phyloP scores from a whole-genome alignment of 1,140 invertebrate genomes.

The Phortica variegata region DNA sequence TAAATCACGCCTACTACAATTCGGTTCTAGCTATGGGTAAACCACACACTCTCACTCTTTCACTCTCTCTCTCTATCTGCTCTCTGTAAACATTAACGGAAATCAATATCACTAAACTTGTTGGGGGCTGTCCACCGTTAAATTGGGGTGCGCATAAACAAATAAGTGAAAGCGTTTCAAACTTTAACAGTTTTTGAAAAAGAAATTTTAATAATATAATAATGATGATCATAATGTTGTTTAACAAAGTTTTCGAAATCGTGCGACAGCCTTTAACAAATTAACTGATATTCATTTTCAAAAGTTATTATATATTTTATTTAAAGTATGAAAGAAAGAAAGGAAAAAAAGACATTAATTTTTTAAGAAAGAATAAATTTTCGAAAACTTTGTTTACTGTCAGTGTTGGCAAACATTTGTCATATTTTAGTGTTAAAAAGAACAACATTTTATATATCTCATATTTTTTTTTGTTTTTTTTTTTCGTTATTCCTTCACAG shows the following conservation, averaged over 20 bases:
- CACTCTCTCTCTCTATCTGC: too few relatives aligned
- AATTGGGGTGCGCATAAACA: constrained; percentile 1
- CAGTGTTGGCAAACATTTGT: background rate
- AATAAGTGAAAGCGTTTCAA: background rate
- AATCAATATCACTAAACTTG: constrained; percentile 57
- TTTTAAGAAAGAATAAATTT: constrained; percentile 29
- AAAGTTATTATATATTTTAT: too few relatives aligned
- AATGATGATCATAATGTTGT: background rate
- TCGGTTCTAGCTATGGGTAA: constrained; percentile 84
- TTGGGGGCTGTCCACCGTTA: constrained; percentile 64
- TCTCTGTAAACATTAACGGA: constrained; percentile 15
- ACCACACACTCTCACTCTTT: too few relatives aligned
- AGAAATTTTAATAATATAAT: background rate
- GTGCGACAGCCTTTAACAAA: constrained; percentile 61
- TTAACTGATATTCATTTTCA: constrained; percentile 36
- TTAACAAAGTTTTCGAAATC: constrained; percentile 70
- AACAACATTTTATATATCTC: too few relatives aligned
- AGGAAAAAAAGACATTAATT: constrained; percentile 1
- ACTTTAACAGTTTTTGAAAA: constrained; percentile 4
- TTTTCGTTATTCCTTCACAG: too few relatives aligned
- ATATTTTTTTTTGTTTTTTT: background rate
- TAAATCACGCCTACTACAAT: constrained; percentile 84
- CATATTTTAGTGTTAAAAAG: background rate
- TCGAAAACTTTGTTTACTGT: constrained; percentile 69
- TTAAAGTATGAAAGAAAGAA: too few relatives aligned